Evolutionary conservation across 1,140 invertebrate genomes (phyloP).

Genomic region (Cydia strobilella): DNA sequence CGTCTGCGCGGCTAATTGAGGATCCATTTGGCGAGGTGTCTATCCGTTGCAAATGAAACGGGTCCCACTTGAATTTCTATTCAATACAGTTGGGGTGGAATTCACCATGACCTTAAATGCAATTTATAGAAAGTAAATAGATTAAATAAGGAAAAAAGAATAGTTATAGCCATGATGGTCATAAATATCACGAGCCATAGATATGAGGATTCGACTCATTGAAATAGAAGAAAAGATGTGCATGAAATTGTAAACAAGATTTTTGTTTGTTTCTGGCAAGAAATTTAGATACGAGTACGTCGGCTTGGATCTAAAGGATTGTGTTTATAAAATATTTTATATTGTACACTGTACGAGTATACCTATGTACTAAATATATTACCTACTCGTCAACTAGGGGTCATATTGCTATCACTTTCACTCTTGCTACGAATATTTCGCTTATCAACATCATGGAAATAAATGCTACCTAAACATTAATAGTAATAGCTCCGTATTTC

Average conservation of each 20-base stretch:
- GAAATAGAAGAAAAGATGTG: too few species aligned
- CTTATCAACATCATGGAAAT: neutral
- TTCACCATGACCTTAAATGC: neutral
- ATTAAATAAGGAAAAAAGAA: neutral
- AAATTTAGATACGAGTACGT: too few species aligned
- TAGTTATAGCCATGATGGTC: neutral
- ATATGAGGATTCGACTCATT: too few species aligned
- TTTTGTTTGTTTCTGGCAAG: too few species aligned
- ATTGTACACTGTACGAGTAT: too few species aligned
- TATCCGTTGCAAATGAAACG: constrained; percentile 38
- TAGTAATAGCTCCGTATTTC: neutral
- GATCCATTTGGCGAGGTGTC: constrained; percentile 52
- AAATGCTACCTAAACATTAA: neutral
- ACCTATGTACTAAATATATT: too few species aligned
- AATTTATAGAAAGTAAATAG: neutral
- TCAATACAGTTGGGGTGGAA: neutral
- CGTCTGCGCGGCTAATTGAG: constrained; percentile 58
- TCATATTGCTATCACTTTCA: too few species aligned
- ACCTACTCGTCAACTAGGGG: too few species aligned
- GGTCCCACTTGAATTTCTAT: constrained; percentile 3
- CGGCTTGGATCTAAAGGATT: too few species aligned
- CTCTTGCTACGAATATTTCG: too few species aligned
- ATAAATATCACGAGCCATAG: neutral
- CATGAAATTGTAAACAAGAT: too few species aligned
- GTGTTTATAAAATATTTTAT: too few species aligned